A percentile compares a stretch with the other conserved stretches of the same genome.
phyloP scores from a whole-genome alignment of 2,888 invertebrate genomes.

The Matsumyia berberina region DNA sequence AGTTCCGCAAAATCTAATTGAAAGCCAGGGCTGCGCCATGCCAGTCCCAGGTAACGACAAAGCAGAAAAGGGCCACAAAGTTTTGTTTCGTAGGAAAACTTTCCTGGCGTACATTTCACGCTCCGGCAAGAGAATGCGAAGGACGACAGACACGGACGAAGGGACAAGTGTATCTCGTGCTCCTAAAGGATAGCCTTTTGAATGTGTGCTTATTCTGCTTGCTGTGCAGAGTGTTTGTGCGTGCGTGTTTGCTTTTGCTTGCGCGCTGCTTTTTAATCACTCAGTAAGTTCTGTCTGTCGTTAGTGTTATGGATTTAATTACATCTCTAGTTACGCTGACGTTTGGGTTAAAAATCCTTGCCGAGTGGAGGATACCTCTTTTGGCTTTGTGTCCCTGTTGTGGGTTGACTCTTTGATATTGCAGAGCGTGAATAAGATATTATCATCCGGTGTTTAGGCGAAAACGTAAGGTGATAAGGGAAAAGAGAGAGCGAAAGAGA shows the following conservation, averaged over 20 bases:
- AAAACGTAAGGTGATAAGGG: conserved; percentile 18
- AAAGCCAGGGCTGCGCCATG: conserved; percentile 35
- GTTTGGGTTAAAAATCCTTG: conserved; percentile 37
- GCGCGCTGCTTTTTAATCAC: conserved; percentile 63
- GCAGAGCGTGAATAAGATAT: conserved; percentile 31
- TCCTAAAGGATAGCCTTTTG: conserved; percentile 24
- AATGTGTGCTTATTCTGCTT: not conserved
- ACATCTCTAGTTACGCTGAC: conserved; percentile 57
- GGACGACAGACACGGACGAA: not conserved
- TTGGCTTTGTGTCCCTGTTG: conserved; percentile 17
- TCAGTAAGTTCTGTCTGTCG: conserved; percentile 41
- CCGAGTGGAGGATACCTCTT: conserved; percentile 20
- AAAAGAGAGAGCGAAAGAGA: not conserved
- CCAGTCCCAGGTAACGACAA: conserved; percentile 32
- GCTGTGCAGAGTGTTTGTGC: not conserved
- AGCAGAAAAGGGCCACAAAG: conserved; percentile 30
- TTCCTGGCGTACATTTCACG: conserved; percentile 41
- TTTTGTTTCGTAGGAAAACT: conserved; percentile 48
- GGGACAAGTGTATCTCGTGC: not conserved
- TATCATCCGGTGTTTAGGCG: conserved; percentile 22
- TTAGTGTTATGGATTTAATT: conserved; percentile 59
- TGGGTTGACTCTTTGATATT: conserved; percentile 26
- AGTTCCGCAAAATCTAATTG: conserved; percentile 49
- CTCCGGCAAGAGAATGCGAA: not conserved
- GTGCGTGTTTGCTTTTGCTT: conserved; percentile 7